These are phyloP conservation scores for Eospalax fontanierii DNA, from an alignment of 2,797 vertebrate species.

Conservation along the genomic window DNA sequence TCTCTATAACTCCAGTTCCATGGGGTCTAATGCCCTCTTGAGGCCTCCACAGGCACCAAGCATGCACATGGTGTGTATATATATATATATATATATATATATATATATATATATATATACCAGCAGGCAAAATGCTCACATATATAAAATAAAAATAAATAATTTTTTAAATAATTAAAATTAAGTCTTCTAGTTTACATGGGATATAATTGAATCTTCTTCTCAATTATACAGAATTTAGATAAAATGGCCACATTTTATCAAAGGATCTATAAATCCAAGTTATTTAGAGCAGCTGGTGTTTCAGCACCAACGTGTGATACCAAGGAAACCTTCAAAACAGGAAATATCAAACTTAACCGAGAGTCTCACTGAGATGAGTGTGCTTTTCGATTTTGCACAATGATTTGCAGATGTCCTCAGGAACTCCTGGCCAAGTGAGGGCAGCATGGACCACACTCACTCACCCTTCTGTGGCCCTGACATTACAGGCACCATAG, in stretches of 20 bases:
- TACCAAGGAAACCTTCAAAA: constrained; percentile 93
- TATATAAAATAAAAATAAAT: too few species aligned
- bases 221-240: constrained; percentile 84
- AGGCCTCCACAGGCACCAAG: too few species aligned
- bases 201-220: constrained; percentile 65
- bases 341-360: constrained; percentile 91
- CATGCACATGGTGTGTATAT: too few species aligned
- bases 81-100: too few species aligned
- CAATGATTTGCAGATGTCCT: constrained; percentile 93
- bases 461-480: constrained; percentile 75
- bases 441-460: constrained; percentile 76
- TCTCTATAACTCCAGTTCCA: too few species aligned
- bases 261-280: constrained; percentile 88
- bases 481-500: constrained; percentile 64
- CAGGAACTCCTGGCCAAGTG: constrained; percentile 86
- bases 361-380: constrained; percentile 87
- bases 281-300: constrained; percentile 89
- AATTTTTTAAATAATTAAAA: not conserved
- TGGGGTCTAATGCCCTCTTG: too few species aligned
- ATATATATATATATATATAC: too few species aligned
- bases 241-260: constrained; percentile 88
- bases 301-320: constrained; percentile 88
- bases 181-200: constrained; percentile 79
- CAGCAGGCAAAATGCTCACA: too few species aligned
- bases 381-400: constrained; percentile 89